A percentile compares a stretch with the other conserved stretches of the same genome.
Evolutionary conservation across 2,888 invertebrate genomes (phyloP).

Genomic region (Neria commutata): DNA sequence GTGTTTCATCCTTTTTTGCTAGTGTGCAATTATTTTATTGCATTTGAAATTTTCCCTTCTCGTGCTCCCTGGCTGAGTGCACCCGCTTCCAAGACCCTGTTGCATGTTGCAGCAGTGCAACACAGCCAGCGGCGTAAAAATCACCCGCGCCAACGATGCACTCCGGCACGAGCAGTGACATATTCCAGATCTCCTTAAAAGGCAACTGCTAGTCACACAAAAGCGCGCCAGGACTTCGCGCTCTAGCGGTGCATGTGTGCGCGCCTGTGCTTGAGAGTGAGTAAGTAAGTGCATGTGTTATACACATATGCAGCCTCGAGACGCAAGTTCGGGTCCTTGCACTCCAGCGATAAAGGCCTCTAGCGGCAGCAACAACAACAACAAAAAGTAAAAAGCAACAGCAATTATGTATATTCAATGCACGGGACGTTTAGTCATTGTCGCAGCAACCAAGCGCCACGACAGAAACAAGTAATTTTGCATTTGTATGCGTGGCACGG

Average conservation of each 20-base stretch:
- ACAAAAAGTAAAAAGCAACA: slow-evolving; percentile 7
- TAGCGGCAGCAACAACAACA: slow-evolving; percentile 10
- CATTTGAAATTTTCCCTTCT: not conserved
- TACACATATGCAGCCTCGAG: slow-evolving; percentile 5
- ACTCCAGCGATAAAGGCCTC: not conserved
- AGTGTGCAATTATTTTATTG: slow-evolving; percentile 2
- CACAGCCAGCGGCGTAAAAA: not conserved
- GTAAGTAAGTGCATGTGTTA: not conserved
- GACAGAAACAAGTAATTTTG: not conserved
- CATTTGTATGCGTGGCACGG: not conserved
- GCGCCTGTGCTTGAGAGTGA: not conserved
- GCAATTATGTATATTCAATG: slow-evolving; percentile 15
- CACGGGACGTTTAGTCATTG: slow-evolving; percentile 11
- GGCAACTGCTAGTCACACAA: not conserved
- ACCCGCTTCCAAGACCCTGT: slow-evolving; percentile 1
- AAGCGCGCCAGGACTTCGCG: not conserved
- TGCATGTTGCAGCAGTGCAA: not conserved
- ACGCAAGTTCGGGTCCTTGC: slow-evolving; percentile 9
- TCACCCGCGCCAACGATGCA: not conserved
- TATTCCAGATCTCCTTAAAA: not conserved
- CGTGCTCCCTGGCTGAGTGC: not conserved
- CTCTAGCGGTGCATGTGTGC: not conserved
- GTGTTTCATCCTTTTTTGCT: not conserved
- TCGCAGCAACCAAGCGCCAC: not conserved
- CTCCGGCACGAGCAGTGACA: not conserved